Evolutionary conservation across 1,140 invertebrate species (phyloP), one percentile per base, ranked within the genome.

Genomic region (Ectropis grisescens): DNA sequence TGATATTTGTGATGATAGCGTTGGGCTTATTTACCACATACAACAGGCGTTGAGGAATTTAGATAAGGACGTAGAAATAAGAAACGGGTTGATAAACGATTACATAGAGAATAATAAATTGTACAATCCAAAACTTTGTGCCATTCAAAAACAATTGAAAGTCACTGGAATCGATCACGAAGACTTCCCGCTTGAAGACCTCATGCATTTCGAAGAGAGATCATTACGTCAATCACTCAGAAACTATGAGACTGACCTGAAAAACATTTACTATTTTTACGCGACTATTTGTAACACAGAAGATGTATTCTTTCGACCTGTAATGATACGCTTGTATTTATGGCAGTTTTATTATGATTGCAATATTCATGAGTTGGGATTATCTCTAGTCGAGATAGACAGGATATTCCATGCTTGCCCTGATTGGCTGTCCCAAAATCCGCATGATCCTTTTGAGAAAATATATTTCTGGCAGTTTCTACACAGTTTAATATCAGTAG

Each of bases 401-500:
- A 53, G 47, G 29, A 37, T 75, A 11, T 64, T 84, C 38, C 35
- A 59, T 9, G 52, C 66, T 35, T 82, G 84, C 47, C 68, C 69
- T 1, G 58, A 67, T 29, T 78, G 79, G 46, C 51, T 80, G 1
- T 49, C 85, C 2, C 72, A 71, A 38, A 56, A 52, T 8, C 47
- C 67, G 0, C 82, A 85, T 41, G 34, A 82, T 50, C 86, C 86
- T 1, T 87, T 86, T 51, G 85, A 86, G 42, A 74, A 68, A 39
- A 82, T 87, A 40, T 84, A 86, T 54, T 85, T 85, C 56, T 87
- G 84, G 84, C 85, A 87, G 57, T 87, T 85, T 60, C 31, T 86
- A 8, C 84, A 85, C 31, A 78, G 79, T 4, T 37, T 87, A 2
- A 58, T 87, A 16, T 65, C 82, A 26, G 58, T 85, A 10, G 74